phyloP scores from a whole-genome alignment of 2,797 vertebrate species.

The Catamblyrhynchus diadema region DNA sequence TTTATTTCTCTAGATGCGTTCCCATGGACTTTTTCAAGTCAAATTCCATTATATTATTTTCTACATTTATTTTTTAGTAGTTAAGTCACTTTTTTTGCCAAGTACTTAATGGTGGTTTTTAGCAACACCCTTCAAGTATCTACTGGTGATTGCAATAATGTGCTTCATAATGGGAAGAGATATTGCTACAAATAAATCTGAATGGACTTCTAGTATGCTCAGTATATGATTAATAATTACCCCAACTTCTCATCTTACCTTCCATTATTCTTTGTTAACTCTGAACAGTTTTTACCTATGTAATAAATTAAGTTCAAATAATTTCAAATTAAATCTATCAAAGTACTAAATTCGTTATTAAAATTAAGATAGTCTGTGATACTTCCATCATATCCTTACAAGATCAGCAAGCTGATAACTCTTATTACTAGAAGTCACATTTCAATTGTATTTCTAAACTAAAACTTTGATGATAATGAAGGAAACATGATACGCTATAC shows the following conservation, averaged over 20 bases:
- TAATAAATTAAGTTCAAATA: neutral
- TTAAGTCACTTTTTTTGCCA: neutral
- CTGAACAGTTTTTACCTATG: conserved; percentile 7
- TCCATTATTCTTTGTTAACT: conserved; percentile 4
- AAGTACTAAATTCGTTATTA: neutral
- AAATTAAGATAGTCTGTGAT: neutral
- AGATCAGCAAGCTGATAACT: neutral
- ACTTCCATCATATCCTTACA: neutral
- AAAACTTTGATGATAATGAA: neutral
- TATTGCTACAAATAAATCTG: neutral
- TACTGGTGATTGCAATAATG: neutral
- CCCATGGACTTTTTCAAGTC: conserved; percentile 38
- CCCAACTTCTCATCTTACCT: neutral
- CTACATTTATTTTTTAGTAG: neutral
- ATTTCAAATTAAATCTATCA: neutral
- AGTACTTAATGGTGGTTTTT: neutral
- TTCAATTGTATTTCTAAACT: neutral
- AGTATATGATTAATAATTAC: neutral
- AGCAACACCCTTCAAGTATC: conserved; percentile 2
- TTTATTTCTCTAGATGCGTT: conserved; percentile 56
- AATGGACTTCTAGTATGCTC: neutral
- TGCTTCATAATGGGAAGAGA: neutral
- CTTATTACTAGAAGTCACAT: neutral
- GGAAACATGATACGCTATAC: neutral
- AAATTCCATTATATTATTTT: conserved; percentile 30